These are phyloP conservation scores for Tachysurus vachellii DNA, from an alignment of 2,113 vertebrate genomes.

Conservation along the genomic window DNA sequence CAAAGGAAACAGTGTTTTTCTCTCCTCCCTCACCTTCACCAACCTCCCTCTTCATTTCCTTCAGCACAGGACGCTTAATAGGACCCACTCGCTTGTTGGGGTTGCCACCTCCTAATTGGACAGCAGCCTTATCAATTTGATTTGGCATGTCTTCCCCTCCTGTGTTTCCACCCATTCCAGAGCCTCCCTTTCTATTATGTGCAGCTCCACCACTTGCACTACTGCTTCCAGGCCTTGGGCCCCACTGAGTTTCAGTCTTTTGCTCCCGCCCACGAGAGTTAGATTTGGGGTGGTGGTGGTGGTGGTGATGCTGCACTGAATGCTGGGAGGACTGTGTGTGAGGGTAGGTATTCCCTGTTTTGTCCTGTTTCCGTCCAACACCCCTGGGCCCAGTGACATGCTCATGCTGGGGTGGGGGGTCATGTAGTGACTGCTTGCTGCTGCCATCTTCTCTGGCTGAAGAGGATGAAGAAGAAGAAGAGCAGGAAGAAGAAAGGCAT, in stretches of 20 bases:
- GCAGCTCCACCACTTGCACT: slow-evolving; percentile 66
- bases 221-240: slow-evolving; percentile 83
- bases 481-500: slow-evolving; percentile 73
- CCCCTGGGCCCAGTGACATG: slow-evolving; percentile 53
- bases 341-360: slow-evolving; percentile 52
- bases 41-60: slow-evolving; percentile 73
- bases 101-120: slow-evolving; percentile 63
- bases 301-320: slow-evolving; percentile 65
- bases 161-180: slow-evolving; percentile 62
- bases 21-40: slow-evolving; percentile 71
- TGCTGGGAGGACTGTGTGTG: slow-evolving; percentile 47
- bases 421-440: slow-evolving; percentile 66
- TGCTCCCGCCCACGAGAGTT: slow-evolving; percentile 80
- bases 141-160: slow-evolving; percentile 66
- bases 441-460: slow-evolving; percentile 72
- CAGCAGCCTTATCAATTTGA: slow-evolving; percentile 65
- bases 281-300: slow-evolving; percentile 71
- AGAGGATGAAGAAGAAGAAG: slow-evolving; percentile 75
- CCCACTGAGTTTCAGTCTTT: slow-evolving; percentile 91
- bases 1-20: slow-evolving; percentile 61
- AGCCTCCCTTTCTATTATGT: slow-evolving; percentile 72
- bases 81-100: slow-evolving; percentile 77
- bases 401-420: slow-evolving; percentile 65
- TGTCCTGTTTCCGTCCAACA: slow-evolving; percentile 65
- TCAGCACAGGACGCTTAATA: slow-evolving; percentile 80